A percentile compares a stretch with the other conserved stretches of the same genome.
Conservation (phyloP, 2,797 vertebrate genomes). For the Lemur catta region DNA sequence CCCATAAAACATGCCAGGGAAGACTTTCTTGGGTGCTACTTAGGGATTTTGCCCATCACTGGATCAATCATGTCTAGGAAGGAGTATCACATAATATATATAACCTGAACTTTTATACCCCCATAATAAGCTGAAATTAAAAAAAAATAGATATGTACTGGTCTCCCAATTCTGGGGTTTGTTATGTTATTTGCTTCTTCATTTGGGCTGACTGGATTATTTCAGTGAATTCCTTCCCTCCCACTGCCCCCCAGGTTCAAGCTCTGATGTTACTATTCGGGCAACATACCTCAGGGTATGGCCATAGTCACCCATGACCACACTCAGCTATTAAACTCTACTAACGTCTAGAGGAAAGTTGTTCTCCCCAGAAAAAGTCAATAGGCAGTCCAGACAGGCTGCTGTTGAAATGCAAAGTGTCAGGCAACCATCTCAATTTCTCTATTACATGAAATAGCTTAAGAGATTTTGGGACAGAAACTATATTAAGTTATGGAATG, state of each 20-base stretch:
- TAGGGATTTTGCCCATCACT: neutral
- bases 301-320: neutral
- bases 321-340: neutral
- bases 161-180: neutral
- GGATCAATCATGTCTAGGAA: neutral
- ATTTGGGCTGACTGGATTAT: neutral
- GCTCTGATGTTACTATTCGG: neutral
- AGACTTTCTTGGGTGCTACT: neutral
- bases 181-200: neutral
- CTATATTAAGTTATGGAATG: constrained; percentile 34
- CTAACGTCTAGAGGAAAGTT: neutral
- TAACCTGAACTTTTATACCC: too few species aligned
- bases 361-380: neutral
- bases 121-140: too few species aligned
- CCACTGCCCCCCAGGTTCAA: neutral
- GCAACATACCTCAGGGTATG: neutral
- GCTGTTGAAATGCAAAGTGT: neutral
- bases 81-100: neutral
- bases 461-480: neutral
- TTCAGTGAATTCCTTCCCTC: neutral
- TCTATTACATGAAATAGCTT: constrained; percentile 2
- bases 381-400: neutral
- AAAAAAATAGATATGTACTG: neutral
- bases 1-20: neutral
- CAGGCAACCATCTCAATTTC: neutral